Percentiles rank a stretch among this genome's conserved stretches.
Conservation (phyloP, 2,888 invertebrate genomes). For the Salpingus planirostris region DNA sequence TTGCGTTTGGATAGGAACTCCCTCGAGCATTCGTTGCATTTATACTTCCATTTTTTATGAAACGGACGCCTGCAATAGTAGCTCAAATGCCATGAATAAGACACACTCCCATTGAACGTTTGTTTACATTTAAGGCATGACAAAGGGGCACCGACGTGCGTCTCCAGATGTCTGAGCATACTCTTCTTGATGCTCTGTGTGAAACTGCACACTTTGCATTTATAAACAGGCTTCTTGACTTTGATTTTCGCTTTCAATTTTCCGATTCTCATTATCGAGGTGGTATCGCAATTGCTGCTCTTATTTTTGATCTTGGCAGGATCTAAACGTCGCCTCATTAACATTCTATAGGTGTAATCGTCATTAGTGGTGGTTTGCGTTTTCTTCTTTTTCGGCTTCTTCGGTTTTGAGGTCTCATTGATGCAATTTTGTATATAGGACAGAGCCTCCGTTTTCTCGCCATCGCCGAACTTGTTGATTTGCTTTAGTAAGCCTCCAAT, state of each 20-base stretch:
- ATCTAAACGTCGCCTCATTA: too few species aligned
- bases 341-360: too few species aligned
- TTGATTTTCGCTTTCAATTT: not conserved
- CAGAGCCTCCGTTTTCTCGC: conserved; percentile 20
- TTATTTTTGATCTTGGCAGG: too few species aligned
- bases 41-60: conserved; percentile 9
- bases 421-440: conserved; percentile 17
- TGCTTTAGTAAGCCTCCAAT: conserved; percentile 16
- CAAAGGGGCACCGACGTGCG: conserved; percentile 20
- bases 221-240: conserved; percentile 8
- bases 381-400: not conserved
- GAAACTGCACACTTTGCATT: conserved; percentile 17
- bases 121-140: conserved; percentile 19
- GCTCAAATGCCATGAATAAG: conserved; percentile 18
- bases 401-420: conserved; percentile 2
- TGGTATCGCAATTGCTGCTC: too few species aligned
- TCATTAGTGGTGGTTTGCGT: too few species aligned
- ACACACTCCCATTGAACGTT: conserved; percentile 17
- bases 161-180: conserved; percentile 22
- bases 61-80: conserved; percentile 11
- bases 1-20: conserved; percentile 33
- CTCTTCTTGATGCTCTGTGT: conserved; percentile 14
- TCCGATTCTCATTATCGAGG: too few species aligned
- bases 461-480: conserved; percentile 18
- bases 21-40: conserved; percentile 21